These are phyloP conservation scores for Cantharis rustica DNA, from an alignment of 2,888 invertebrate species.

Conservation along the genomic window DNA sequence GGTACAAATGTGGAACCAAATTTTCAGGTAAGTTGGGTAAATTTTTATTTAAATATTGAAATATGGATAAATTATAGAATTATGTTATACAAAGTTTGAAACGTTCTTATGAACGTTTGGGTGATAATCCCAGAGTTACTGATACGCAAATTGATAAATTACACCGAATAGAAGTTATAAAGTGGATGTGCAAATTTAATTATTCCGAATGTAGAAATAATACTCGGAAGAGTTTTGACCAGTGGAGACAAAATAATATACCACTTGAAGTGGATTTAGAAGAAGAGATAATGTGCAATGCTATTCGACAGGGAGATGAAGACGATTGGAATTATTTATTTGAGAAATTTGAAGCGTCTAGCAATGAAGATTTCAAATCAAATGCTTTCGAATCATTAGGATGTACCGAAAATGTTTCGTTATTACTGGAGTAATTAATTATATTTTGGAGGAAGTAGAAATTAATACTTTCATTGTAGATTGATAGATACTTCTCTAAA, in stretches of 20 bases:
- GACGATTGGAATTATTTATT: background rate
- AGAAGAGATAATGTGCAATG: background rate
- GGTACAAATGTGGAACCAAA: background rate
- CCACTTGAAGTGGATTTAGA: background rate
- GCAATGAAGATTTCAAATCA: background rate
- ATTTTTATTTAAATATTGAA: background rate
- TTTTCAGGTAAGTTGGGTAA: background rate
- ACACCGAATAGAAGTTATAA: constrained; percentile 50
- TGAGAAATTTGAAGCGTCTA: background rate
- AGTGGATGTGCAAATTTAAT: constrained; percentile 47
- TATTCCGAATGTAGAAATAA: constrained; percentile 45
- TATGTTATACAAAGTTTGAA: constrained; percentile 11
- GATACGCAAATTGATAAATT: constrained; percentile 24
- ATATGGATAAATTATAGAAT: background rate
- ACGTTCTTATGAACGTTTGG: constrained; percentile 14
- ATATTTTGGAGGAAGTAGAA: background rate
- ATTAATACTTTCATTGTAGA: background rate
- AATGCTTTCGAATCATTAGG: background rate
- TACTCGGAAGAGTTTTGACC: background rate
- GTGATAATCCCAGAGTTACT: constrained; percentile 50
- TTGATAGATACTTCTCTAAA: background rate
- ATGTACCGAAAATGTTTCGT: background rate
- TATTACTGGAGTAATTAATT: background rate
- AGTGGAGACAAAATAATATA: background rate
- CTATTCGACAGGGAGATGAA: background rate